Conservation (phyloP, 2,113 vertebrate genomes). For the Cynopterus brachyotis region DNA sequence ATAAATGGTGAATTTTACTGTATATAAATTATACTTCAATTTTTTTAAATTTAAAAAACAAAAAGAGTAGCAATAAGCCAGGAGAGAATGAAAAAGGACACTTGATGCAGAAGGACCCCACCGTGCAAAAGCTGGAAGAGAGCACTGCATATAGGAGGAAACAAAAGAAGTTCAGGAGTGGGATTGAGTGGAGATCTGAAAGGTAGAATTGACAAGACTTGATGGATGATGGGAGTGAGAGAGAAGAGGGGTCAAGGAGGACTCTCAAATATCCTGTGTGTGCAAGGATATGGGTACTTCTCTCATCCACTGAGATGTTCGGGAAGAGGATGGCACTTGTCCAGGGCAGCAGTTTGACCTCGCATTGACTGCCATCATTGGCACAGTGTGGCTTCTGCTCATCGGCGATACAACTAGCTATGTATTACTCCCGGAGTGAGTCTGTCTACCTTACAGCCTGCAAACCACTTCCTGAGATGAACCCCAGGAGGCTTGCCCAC, state of each 20-base stretch:
- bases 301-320: background rate
- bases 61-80: background rate
- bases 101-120: background rate
- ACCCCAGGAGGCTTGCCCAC: background rate
- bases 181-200: background rate
- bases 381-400: background rate
- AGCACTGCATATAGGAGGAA: accelerated
- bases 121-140: background rate
- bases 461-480: conserved; percentile 51
- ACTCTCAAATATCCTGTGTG: background rate
- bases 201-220: background rate
- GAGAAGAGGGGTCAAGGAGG: background rate
- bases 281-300: background rate
- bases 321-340: background rate
- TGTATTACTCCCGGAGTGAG: background rate
- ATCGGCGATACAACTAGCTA: too few relatives aligned
- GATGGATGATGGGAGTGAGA: background rate
- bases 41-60: background rate
- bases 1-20: background rate
- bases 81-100: background rate
- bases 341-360: background rate
- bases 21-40: background rate
- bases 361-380: background rate
- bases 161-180: background rate
- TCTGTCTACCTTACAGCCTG: background rate